phyloP scores from a whole-genome alignment of 2,113 vertebrate genomes.

The Rhinoderma darwinii region DNA sequence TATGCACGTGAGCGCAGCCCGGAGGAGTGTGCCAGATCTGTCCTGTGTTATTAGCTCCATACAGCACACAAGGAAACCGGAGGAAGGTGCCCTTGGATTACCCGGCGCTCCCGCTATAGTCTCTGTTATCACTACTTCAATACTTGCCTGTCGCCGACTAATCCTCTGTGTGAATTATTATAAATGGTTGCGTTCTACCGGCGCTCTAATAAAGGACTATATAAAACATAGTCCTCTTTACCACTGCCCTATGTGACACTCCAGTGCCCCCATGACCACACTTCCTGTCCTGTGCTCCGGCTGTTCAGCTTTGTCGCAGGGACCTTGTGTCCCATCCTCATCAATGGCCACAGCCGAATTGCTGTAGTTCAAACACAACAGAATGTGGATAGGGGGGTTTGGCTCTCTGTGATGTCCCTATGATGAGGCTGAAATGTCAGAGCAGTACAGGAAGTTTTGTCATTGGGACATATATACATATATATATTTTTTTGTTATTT shows the following conservation, averaged over 20 bases:
- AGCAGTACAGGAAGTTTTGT: neutral
- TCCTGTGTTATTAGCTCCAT: conserved; percentile 30
- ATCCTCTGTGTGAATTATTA: neutral
- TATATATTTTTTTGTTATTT: too few species aligned
- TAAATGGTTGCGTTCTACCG: neutral
- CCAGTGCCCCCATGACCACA: neutral
- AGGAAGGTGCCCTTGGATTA: neutral
- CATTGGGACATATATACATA: neutral
- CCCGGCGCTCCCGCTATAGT: neutral
- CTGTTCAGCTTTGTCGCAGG: neutral
- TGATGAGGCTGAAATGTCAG: neutral
- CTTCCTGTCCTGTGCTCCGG: neutral
- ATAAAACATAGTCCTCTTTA: too few species aligned
- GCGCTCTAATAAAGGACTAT: too few species aligned
- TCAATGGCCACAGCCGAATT: neutral
- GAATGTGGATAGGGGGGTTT: neutral
- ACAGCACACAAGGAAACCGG: neutral
- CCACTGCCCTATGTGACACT: too few species aligned
- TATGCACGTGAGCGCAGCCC: neutral
- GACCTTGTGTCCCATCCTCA: neutral
- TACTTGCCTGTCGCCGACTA: neutral
- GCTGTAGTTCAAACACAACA: neutral
- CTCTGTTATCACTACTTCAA: neutral
- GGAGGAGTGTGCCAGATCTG: conserved; percentile 28
- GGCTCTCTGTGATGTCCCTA: too few species aligned